Evolutionary conservation across 2,797 vertebrate species (phyloP).

Genomic region (Danio tinwini): DNA sequence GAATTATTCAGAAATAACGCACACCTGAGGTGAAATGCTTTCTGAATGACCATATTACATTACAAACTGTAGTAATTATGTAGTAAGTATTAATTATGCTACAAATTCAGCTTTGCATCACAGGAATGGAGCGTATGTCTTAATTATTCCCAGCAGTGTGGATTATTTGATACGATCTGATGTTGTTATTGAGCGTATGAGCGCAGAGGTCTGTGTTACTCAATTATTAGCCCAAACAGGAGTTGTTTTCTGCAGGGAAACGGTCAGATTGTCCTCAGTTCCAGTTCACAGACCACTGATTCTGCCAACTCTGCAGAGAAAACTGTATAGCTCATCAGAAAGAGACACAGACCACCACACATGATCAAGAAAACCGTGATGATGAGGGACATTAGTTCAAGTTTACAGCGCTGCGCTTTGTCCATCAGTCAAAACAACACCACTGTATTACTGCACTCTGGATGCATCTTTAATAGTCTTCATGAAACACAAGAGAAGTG

Average conservation of each 20-base stretch:
- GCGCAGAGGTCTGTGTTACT: neutral
- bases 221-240: slow-evolving; percentile 2
- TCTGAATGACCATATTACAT: no score
- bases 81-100: no score
- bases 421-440: neutral
- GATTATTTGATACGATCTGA: neutral
- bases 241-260: slow-evolving; percentile 9
- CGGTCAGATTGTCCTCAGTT: slow-evolving; percentile 37
- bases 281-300: slow-evolving; percentile 44
- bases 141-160: no score
- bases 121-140: no score
- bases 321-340: slow-evolving; percentile 44
- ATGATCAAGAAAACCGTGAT: neutral
- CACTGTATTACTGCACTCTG: neutral
- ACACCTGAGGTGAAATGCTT: no score
- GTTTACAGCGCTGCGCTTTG: neutral
- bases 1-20: no score
- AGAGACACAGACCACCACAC: slow-evolving; percentile 14
- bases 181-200: slow-evolving; percentile 2
- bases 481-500: neutral
- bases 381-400: neutral
- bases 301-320: slow-evolving; percentile 45
- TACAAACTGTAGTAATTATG: no score
- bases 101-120: no score
- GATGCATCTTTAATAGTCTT: neutral